These are phyloP conservation scores for Cancer borealis DNA, from an alignment of 2,888 invertebrate species.

Conservation along the genomic window DNA sequence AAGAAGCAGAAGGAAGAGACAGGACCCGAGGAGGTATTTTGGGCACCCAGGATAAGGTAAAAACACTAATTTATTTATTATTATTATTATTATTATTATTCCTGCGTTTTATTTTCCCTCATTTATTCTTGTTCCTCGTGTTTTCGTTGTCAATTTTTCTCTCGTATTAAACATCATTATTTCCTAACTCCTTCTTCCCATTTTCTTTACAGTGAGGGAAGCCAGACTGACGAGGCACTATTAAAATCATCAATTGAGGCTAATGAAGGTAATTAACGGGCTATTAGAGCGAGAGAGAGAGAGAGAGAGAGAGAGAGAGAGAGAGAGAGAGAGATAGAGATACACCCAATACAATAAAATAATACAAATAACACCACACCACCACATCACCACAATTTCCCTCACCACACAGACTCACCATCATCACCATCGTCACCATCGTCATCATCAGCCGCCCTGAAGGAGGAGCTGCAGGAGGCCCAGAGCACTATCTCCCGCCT, in stretches of 20 bases:
- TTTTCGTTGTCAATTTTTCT: too few relatives aligned
- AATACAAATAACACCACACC: too few relatives aligned
- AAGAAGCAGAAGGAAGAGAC: too few relatives aligned
- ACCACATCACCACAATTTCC: background rate
- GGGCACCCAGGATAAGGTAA: too few relatives aligned
- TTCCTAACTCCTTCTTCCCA: background rate
- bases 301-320: background rate
- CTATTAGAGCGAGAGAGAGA: background rate
- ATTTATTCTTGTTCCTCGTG: too few relatives aligned
- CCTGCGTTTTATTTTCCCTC: too few relatives aligned
- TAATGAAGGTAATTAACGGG: background rate
- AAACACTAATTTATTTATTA: too few relatives aligned
- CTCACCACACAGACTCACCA: background rate
- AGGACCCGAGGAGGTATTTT: too few relatives aligned
- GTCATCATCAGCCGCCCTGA: background rate
- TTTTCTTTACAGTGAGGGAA: background rate
- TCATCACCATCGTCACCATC: background rate
- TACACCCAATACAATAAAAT: too few relatives aligned
- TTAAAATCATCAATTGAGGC: background rate
- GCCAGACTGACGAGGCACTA: background rate
- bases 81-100: too few relatives aligned
- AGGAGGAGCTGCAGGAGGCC: slow-evolving; percentile 43
- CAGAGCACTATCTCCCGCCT: slow-evolving; percentile 60
- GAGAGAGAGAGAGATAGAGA: too few relatives aligned
- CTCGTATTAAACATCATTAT: background rate